Percentiles rank a stretch among this genome's conserved stretches.
Conservation (phyloP, 2,888 invertebrate genomes). For the Sesia bembeciformis region DNA sequence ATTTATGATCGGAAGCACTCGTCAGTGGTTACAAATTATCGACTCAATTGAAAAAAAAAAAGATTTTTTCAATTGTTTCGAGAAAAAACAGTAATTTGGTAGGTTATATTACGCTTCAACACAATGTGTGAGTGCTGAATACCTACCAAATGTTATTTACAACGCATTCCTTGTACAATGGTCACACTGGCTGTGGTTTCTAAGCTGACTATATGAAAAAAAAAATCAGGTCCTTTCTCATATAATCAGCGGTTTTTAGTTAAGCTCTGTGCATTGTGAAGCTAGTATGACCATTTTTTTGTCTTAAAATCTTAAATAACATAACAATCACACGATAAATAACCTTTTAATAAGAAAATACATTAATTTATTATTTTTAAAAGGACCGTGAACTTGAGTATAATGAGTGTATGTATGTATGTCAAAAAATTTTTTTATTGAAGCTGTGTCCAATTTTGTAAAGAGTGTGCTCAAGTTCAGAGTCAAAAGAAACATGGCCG, state of each 20-base stretch:
- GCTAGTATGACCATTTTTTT: conserved; percentile 39
- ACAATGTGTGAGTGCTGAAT: conserved; percentile 45
- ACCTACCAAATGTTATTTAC: conserved; percentile 70
- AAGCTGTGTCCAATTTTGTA: too few relatives aligned
- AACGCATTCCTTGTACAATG: conserved; percentile 55
- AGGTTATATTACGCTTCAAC: conserved; percentile 43
- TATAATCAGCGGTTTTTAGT: conserved; percentile 21
- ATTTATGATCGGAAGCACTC: not conserved
- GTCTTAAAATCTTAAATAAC: conserved; percentile 39
- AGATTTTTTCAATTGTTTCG: conserved; percentile 12
- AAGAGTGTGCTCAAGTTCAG: conserved; percentile 20
- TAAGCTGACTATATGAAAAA: conserved; percentile 23
- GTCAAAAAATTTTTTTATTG: too few relatives aligned
- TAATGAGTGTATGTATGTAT: not conserved
- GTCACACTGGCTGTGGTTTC: conserved; percentile 35
- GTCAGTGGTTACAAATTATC: conserved; percentile 8
- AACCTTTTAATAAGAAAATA: conserved; percentile 51
- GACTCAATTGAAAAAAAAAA: conserved; percentile 11
- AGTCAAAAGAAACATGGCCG: conserved; percentile 22
- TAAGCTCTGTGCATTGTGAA: conserved; percentile 2
- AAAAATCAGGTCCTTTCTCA: conserved; percentile 9
- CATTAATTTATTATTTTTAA: conserved; percentile 34
- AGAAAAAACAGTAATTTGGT: conserved; percentile 42
- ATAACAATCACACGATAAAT: conserved; percentile 64
- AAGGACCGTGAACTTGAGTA: conserved; percentile 19